Conservation (phyloP, 2,888 invertebrate species). For the Periphyllus acericola region DNA sequence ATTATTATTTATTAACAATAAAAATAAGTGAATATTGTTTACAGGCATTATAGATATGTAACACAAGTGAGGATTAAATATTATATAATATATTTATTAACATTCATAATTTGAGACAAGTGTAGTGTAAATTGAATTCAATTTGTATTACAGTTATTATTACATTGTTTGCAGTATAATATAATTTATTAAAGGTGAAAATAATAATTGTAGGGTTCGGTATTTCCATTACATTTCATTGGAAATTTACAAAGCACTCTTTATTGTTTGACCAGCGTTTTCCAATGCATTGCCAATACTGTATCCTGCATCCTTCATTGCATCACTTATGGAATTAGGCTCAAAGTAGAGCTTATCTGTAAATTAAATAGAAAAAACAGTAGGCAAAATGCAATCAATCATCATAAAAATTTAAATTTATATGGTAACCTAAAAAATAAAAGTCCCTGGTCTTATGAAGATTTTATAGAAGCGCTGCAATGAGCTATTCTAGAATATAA, state of each 20-base stretch:
- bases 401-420: too few species aligned
- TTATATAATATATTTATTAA: background rate
- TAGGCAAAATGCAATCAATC: background rate
- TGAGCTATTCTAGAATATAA: too few species aligned
- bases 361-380: background rate
- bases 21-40: too few species aligned
- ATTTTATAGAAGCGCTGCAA: too few species aligned
- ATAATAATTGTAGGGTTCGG: background rate
- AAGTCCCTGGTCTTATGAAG: too few species aligned
- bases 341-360: background rate
- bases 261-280: background rate
- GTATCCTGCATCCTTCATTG: background rate
- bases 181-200: background rate
- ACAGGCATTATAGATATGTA: background rate
- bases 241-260: background rate
- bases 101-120: background rate
- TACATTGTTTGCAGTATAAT: background rate
- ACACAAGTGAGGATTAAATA: background rate
- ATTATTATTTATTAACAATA: background rate
- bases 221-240: too few species aligned
- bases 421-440: too few species aligned
- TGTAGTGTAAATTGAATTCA: background rate
- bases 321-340: background rate
- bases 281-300: background rate
- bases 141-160: background rate